These are phyloP conservation scores for Dryococelus australis DNA, from an alignment of 2,888 invertebrate species.

Conservation along the genomic window DNA sequence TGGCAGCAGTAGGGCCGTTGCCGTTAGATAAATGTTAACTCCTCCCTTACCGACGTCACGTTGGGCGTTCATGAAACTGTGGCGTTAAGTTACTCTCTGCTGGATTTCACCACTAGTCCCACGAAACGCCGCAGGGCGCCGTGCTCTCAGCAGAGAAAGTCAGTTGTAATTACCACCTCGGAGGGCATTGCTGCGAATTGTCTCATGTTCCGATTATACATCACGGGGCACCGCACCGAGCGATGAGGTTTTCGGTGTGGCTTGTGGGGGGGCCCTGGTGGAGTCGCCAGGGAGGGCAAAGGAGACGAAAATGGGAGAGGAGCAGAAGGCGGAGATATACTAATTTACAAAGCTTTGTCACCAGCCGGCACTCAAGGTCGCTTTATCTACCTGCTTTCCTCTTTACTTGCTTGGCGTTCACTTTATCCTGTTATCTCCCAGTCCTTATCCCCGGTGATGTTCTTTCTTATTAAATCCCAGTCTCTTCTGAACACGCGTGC, in stretches of 20 bases:
- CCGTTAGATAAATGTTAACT: too few species aligned
- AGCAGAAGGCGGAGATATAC: neutral
- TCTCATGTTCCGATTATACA: neutral
- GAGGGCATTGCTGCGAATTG: neutral
- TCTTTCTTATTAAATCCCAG: neutral
- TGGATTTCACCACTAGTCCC: too few species aligned
- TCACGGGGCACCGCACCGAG: neutral
- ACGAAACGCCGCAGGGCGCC: too few species aligned
- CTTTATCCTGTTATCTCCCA: neutral
- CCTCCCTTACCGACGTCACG: too few species aligned
- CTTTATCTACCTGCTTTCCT: neutral
- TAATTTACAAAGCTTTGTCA: conserved; percentile 16
- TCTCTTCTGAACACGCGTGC: neutral
- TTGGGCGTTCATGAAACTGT: too few species aligned
- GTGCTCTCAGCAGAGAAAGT: neutral
- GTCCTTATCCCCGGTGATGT: neutral
- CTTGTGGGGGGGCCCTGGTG: too few species aligned
- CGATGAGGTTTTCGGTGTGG: too few species aligned
- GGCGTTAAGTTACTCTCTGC: too few species aligned
- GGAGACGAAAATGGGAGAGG: neutral
- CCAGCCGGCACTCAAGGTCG: neutral
- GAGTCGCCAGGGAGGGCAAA: neutral
- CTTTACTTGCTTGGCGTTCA: neutral
- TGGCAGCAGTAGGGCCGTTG: too few species aligned
- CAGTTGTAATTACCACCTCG: neutral